Evolutionary conservation across 2,797 vertebrate genomes (phyloP), one percentile per base, ranked within the genome.

Genomic region (Hoplostethus mediterraneus): DNA sequence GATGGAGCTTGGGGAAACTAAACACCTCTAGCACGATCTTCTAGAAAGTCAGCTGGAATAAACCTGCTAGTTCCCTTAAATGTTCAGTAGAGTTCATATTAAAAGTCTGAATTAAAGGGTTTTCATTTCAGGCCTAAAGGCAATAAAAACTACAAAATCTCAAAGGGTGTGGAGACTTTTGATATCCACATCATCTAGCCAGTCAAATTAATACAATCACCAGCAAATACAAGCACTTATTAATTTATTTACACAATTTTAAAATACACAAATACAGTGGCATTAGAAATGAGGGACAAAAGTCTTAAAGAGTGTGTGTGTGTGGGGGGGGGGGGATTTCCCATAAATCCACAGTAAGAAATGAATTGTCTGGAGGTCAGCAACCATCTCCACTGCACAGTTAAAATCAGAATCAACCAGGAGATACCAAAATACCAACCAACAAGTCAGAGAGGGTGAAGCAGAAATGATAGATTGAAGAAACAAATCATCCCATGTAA

Each of bases 181-280:
- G 65, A 45, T 62, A 67, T 56, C 71, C 52, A 2, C 28, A 28
- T 28, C 28, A 28, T 28, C 52, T 17, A 68, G 25, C 6, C 16
- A 6, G 4, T 12, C 33, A 17, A 40, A 10, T 52, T 30, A 74
- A 63, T 25, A 17, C 38, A 52, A 57, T 30, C 51, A 45, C 63
- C 25, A 54, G 14, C 17, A 69, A 6, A 31, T 88, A 96, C 95
- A 97, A 97, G 95, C 96, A 93, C 92, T 94, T 94, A 93, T 94
- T 96, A 95, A 95, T 98, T 97, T 98, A 98, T 97, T 98, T 97
- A 98, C 97, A 98, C 87, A 94, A 92, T 94, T 95, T 93, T 95
- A 93, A 97, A 96, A 96, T 95, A 95, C 97, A 98, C 94, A 95
- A 95, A 95, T 95, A 95, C 95, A 96, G 92, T 92, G 93, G 93